Conservation (phyloP, 2,888 invertebrate species). For the Platypus cylindrus region DNA sequence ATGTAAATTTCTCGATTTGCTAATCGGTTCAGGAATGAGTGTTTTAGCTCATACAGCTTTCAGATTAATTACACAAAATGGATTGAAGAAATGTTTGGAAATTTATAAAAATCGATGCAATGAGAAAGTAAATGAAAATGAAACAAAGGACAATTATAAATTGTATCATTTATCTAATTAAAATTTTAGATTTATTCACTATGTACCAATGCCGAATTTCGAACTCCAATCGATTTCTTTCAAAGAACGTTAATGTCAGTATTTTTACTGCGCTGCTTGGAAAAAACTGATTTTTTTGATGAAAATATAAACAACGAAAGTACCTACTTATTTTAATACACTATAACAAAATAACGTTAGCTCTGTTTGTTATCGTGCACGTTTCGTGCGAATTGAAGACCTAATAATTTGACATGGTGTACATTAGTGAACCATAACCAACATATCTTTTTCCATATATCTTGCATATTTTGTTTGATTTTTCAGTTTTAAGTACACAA, state of each 20-base stretch:
- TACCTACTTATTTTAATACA: no score
- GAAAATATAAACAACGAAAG: constrained; percentile 17
- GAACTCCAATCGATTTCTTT: constrained; percentile 55
- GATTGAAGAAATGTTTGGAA: constrained; percentile 37
- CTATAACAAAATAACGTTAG: no score
- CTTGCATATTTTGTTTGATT: no score
- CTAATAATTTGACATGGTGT: no score
- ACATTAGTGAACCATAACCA: no score
- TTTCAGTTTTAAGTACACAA: constrained; percentile 27
- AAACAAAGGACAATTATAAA: neutral
- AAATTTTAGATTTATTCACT: constrained; percentile 40
- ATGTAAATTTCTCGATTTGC: constrained; percentile 59
- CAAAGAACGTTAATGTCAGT: constrained; percentile 66
- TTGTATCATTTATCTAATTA: neutral
- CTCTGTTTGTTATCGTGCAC: no score
- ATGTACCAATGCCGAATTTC: constrained; percentile 49
- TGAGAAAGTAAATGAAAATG: constrained; percentile 26
- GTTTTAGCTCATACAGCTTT: constrained; percentile 62
- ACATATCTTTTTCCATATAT: no score
- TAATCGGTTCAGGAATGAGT: constrained; percentile 70
- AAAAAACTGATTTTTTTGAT: constrained; percentile 52
- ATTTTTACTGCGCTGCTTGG: constrained; percentile 59
- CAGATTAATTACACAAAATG: constrained; percentile 62
- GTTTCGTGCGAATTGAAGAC: no score
- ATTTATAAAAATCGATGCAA: constrained; percentile 38